Conservation (phyloP, 2,113 vertebrate genomes). For the Arenaria interpres region DNA sequence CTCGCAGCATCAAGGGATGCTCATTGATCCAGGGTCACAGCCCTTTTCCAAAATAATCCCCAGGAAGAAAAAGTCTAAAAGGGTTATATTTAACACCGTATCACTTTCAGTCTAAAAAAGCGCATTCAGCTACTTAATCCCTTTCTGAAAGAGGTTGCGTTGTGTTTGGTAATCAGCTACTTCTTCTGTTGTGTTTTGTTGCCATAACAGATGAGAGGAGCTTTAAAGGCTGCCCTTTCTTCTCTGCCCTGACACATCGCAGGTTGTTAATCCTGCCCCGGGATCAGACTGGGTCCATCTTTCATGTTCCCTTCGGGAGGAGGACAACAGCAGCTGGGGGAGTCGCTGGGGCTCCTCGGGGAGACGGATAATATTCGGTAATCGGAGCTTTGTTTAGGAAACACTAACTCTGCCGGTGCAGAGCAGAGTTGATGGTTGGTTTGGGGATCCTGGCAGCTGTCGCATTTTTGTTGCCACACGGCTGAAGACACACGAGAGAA, state of each 20-base stretch:
- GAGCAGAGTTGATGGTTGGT: neutral
- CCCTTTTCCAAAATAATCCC: neutral
- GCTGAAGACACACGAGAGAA: neutral
- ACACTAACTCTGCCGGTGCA: neutral
- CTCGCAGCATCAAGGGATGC: neutral
- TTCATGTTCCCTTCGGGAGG: constrained; percentile 71
- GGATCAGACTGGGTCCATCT: constrained; percentile 70
- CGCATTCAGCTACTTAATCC: constrained; percentile 49
- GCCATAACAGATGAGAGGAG: constrained; percentile 40
- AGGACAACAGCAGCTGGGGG: constrained; percentile 17
- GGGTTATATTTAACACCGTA: neutral
- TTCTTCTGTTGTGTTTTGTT: constrained; percentile 15
- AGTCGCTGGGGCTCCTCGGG: constrained; percentile 65
- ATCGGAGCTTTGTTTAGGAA: constrained; percentile 59
- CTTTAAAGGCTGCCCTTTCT: neutral
- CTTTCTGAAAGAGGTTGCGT: neutral
- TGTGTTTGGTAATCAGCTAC: neutral
- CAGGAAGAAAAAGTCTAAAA: neutral
- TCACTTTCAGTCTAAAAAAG: constrained; percentile 14
- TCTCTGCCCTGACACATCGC: constrained; percentile 40
- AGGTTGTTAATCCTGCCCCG: constrained; percentile 72
- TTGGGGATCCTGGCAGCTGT: neutral
- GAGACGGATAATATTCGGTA: constrained; percentile 66
- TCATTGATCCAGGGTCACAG: neutral
- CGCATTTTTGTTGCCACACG: neutral